phyloP scores from a whole-genome alignment of 2,113 vertebrate genomes.

The Burhinus oedicnemus region DNA sequence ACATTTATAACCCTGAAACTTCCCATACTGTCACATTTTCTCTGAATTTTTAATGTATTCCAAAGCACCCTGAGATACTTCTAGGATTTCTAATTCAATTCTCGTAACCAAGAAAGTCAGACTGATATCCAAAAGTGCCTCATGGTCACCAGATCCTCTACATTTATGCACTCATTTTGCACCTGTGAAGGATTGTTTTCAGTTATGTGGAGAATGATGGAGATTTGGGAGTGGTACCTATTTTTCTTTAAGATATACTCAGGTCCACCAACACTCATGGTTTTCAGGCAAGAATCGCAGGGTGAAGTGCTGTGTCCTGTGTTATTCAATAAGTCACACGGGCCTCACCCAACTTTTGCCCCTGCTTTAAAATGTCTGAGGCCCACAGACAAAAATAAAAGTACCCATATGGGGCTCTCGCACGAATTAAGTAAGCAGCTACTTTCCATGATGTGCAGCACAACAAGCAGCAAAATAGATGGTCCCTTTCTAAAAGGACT shows the following conservation, averaged over 20 bases:
- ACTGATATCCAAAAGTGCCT: not conserved
- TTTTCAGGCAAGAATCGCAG: not conserved
- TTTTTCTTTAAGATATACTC: not conserved
- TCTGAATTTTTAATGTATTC: not conserved
- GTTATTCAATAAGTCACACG: not conserved
- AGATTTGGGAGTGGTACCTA: not conserved
- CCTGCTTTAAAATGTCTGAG: not conserved
- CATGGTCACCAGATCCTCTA: not conserved
- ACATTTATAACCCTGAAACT: not conserved
- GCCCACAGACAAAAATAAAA: not conserved
- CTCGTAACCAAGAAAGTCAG: not conserved
- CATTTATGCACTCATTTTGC: not conserved
- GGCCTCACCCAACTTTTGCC: fast-evolving
- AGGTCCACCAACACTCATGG: not conserved
- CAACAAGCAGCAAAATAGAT: not conserved
- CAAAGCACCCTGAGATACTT: not conserved
- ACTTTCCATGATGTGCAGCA: not conserved
- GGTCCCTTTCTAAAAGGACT: not conserved
- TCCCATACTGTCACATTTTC: not conserved
- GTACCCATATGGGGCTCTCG: not conserved
- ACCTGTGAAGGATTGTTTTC: not conserved
- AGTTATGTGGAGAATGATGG: not conserved
- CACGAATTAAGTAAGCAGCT: not conserved
- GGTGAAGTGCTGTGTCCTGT: not conserved
- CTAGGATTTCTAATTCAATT: not conserved